Base-by-base conservation (phyloP, 2,888 invertebrate genomes). In the Clitarchus hookeri region DNA sequence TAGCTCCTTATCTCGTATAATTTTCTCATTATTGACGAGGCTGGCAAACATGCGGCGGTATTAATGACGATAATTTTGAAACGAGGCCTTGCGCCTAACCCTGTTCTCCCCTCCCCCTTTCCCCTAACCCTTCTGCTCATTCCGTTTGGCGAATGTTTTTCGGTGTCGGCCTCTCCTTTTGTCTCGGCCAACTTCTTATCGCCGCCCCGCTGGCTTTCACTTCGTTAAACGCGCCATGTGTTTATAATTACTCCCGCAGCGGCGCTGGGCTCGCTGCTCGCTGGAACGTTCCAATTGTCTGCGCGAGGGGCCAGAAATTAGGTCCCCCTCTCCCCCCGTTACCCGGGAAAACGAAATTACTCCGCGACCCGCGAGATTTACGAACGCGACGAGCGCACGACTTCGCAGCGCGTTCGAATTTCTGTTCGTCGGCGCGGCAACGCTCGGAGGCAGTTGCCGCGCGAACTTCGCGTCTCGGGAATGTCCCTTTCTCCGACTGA, bases 161-260 rank as follows among this genome's bases (percentile, higher is more conserved):
- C 65, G 19, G 65, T 23, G 11, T 23, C 65, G 19, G 19, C n/a
- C 8, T 12, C 65, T 23, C 65, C n/a, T 19, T 23, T 19, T n/a
- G 11, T 19, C 65, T n/a, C 65, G 12, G n/a, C 65, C 65, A 65
- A 65, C 65, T 65, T 65, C 65, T 65, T 65, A 65, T 65, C 65
- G 65, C 65, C 65, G n/a, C 65, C 16, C 65, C 23, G 65, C 65
- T n/a, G 19, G n/a, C 65, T n/a, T 65, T 65, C 65, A n/a, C 65
- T 65, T n/a, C 65, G n/a, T 65, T 65, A 65, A 65, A 65, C 65
- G 65, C 65, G 65, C 65, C 65, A 65, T 65, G 65, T 65, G 65
- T 65, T 65, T 65, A 6, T 65, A 65, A 65, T 65, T 65, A 65
- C 65, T n/a, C 23, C 48, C 48, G 19, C 65, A 23, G 3, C 65